Evolutionary conservation across 2,113 vertebrate genomes (phyloP).

Genomic region (Cygnus buccinator): DNA sequence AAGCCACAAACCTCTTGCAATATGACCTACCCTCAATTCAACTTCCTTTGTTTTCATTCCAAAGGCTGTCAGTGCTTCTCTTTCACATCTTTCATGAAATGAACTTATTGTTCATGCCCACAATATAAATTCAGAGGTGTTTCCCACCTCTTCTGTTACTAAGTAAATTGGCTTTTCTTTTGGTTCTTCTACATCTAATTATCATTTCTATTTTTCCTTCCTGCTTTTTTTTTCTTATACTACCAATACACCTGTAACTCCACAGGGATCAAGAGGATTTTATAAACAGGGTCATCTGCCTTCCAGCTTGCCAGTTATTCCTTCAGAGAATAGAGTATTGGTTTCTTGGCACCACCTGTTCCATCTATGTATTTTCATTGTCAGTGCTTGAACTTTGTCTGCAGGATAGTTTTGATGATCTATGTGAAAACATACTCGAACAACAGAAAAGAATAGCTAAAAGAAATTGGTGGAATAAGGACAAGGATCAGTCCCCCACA

Average conservation of each 20-base stretch:
- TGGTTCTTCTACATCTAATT: not conserved
- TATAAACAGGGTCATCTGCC: not conserved
- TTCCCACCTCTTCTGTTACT: not conserved
- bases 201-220: not conserved
- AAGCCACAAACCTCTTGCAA: not conserved
- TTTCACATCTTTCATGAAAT: not conserved
- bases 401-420: not conserved
- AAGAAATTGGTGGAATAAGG: not conserved
- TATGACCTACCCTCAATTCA: not conserved
- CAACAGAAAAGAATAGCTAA: not conserved
- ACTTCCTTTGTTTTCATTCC: not conserved
- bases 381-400: not conserved
- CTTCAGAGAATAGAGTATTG: not conserved
- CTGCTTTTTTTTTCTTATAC: not conserved
- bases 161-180: not conserved
- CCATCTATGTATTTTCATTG: not conserved
- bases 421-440: not conserved
- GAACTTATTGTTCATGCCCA: not conserved
- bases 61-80: not conserved
- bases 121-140: not conserved
- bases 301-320: not conserved
- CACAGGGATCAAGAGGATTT: not conserved
- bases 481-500: not conserved
- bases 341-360: accelerated
- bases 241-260: not conserved